Evolutionary conservation across 2,888 invertebrate species (phyloP).

Genomic region (Drosophila tripunctata): DNA sequence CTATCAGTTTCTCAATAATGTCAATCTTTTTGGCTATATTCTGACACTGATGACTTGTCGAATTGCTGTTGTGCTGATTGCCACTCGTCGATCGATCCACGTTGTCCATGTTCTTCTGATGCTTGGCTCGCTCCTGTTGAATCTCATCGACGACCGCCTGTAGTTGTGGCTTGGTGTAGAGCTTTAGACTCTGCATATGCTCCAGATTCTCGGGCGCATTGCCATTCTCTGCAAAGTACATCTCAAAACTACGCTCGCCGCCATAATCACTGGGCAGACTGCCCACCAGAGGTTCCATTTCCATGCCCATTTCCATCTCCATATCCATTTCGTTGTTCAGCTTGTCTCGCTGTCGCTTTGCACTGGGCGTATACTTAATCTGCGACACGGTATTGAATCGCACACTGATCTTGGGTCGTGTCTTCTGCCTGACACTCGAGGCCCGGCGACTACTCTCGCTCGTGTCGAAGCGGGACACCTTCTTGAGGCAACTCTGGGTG

Average conservation of each 20-base stretch:
- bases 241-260: constrained; percentile 87
- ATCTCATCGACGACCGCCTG: constrained; percentile 82
- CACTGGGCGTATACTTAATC: constrained; percentile 82
- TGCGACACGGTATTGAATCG: constrained; percentile 84
- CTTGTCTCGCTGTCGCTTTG: constrained; percentile 66
- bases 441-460: constrained; percentile 85
- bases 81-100: constrained; percentile 65
- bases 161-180: constrained; percentile 84
- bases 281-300: constrained; percentile 54
- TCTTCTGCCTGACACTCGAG: constrained; percentile 87
- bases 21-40: constrained; percentile 89
- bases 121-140: constrained; percentile 80
- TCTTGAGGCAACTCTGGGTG: constrained; percentile 82
- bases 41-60: constrained; percentile 82
- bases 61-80: no score
- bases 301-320: constrained; percentile 6
- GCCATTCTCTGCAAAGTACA: constrained; percentile 87
- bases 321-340: constrained; percentile 54
- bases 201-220: constrained; percentile 86
- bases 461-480: constrained; percentile 81
- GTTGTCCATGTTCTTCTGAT: constrained; percentile 82
- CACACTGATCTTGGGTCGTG: constrained; percentile 84
- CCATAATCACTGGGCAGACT: constrained; percentile 79
- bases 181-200: constrained; percentile 86
- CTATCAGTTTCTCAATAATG: constrained; percentile 89